These are phyloP conservation scores for Callopanchax toddi DNA, from an alignment of 2,113 vertebrate genomes.

Conservation along the genomic window DNA sequence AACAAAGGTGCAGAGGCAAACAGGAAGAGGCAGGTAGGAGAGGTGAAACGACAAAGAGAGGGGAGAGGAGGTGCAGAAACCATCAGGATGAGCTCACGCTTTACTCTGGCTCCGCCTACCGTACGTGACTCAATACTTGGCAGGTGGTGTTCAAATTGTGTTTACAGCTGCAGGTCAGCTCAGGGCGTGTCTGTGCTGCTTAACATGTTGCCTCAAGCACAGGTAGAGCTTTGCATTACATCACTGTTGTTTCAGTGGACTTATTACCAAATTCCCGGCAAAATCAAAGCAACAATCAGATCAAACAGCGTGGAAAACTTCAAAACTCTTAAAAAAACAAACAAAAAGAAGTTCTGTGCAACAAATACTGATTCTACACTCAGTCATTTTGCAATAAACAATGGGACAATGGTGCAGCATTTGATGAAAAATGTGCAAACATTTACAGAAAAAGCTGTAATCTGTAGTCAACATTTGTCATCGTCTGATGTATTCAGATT, in stretches of 20 bases:
- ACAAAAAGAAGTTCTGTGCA: background rate
- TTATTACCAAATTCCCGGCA: background rate
- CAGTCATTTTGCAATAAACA: no score
- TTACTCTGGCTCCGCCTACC: constrained; percentile 46
- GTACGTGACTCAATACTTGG: constrained; percentile 61
- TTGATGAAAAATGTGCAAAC: no score
- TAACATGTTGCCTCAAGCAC: constrained; percentile 72
- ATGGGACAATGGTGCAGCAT: background rate
- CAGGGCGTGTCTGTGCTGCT: constrained; percentile 61
- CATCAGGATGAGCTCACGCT: constrained; percentile 62
- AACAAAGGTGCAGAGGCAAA: constrained; percentile 9
- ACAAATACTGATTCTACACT: no score
- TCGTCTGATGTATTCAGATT: no score
- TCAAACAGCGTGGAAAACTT: no score
- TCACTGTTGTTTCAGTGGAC: constrained; percentile 14
- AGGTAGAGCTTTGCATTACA: constrained; percentile 55
- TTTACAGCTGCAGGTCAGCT: constrained; percentile 70
- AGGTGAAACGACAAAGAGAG: constrained; percentile 38
- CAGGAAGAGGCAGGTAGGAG: constrained; percentile 35
- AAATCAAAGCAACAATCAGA: constrained; percentile 4
- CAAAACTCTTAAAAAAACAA: background rate
- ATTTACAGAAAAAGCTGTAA: no score
- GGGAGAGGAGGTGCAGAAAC: constrained; percentile 40
- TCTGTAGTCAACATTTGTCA: no score
- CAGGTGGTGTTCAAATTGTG: constrained; percentile 66